Base-by-base conservation (phyloP, 2,113 vertebrate genomes). In the Urocynchramus pylzowi region DNA sequence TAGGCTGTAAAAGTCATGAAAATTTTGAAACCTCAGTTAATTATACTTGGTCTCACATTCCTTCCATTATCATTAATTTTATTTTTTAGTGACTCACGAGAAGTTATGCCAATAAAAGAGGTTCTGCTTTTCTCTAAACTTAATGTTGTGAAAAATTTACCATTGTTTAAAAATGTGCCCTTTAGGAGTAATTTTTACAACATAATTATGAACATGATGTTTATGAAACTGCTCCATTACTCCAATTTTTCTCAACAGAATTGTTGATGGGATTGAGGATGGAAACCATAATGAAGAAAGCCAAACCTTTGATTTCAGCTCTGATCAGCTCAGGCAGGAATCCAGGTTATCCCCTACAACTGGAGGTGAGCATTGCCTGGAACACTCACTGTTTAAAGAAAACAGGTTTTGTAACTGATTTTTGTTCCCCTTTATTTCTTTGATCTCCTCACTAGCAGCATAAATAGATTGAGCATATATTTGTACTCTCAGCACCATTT, bases 201-300 rank as follows among this genome's bases (percentile, higher is more conserved):
- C 5, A 11, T 60, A 50, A 82, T 39, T 71, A 54, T 75, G 45
- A 90, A 65, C 13, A 10, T 77, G 35, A 52, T 90, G 5, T 73
- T 79, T 87, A 75, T 84, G 42, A 90, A 71, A 57, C 33, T 81
- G 49, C 27, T 88, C 18, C 33, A 28, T 37, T 69, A 41, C 41
- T 49, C 31, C 2, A 7, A 92, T 84, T 95, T 89, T 91, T 79
- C 84, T 86, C 87, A 91, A 94, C 78, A 98, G 98, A 96, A 96
- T 98, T 95, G 98, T 98, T 11, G 98, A 98, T 96, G 98, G 98
- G 42, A 98, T 97, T 94, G 98, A 98, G 97, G 98, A 98, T 74
- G 94, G 97, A 73, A 98, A 96, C 59, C 96, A 90, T 49, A 97
- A 96, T 37, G 98, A 98, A 84, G 98, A 97, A 95, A 98, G 92